Conservation (phyloP, 2,113 vertebrate genomes). For the Protobothrops mucrosquamatus region DNA sequence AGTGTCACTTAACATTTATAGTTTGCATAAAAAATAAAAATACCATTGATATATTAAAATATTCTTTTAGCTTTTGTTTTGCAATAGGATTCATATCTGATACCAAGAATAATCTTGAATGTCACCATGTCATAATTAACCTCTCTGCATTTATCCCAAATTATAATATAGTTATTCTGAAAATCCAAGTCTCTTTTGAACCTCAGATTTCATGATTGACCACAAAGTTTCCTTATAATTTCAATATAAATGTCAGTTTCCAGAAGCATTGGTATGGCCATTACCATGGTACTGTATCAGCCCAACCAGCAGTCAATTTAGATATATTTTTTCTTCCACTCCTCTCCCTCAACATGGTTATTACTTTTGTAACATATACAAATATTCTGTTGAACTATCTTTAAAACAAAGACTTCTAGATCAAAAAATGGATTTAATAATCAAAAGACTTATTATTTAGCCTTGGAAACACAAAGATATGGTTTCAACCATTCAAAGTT, state of each 20-base stretch:
- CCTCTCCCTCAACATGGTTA: neutral
- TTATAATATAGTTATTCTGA: neutral
- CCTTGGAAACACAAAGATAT: neutral
- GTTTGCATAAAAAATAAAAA: neutral
- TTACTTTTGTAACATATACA: neutral
- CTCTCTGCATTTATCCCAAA: neutral
- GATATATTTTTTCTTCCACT: neutral
- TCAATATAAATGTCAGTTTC: neutral
- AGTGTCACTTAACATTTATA: neutral
- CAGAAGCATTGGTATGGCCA: neutral
- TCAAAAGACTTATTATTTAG: neutral
- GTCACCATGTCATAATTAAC: neutral
- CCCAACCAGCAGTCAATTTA: neutral
- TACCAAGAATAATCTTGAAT: neutral
- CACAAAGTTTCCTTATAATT: neutral
- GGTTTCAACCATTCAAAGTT: neutral
- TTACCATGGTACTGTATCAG: neutral
- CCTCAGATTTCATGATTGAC: neutral
- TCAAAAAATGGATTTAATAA: neutral
- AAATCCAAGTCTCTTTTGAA: neutral
- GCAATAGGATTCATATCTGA: neutral
- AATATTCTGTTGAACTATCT: neutral
- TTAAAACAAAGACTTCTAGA: neutral
- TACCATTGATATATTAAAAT: neutral
- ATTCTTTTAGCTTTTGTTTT: neutral